phyloP scores from a whole-genome alignment of 2,797 vertebrate species.

The Lutra lutra region DNA sequence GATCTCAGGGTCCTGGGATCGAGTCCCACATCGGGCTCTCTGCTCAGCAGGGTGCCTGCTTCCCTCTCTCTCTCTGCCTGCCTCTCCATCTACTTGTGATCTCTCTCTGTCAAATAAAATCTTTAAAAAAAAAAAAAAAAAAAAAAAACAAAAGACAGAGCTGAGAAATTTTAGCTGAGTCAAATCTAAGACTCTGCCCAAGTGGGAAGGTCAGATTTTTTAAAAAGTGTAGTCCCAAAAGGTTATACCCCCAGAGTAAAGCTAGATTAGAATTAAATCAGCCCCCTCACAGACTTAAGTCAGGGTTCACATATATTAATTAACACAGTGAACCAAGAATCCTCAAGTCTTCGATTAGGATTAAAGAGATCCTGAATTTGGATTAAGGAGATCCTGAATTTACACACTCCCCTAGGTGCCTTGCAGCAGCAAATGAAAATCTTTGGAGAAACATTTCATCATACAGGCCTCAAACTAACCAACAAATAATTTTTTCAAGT shows the following conservation, averaged over 20 bases:
- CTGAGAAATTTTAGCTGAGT: not conserved
- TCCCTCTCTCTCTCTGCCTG: too few species aligned
- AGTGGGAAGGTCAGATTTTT: not conserved
- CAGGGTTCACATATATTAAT: not conserved
- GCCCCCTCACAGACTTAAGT: not conserved
- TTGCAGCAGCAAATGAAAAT: not conserved
- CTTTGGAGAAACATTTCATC: not conserved
- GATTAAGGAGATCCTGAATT: not conserved
- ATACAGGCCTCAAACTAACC: not conserved
- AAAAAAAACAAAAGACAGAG: not conserved
- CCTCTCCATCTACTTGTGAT: too few species aligned
- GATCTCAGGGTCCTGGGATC: too few species aligned
- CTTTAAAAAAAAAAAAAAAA: too few species aligned
- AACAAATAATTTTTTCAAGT: conserved; percentile 7
- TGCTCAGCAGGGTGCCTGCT: too few species aligned
- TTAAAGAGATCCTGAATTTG: not conserved
- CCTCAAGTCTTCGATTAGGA: not conserved
- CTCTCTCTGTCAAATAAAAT: too few species aligned
- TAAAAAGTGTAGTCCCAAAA: not conserved
- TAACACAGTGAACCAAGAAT: not conserved
- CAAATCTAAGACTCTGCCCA: not conserved
- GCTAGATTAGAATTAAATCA: conserved; percentile 8
- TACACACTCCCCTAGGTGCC: not conserved
- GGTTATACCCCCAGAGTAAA: not conserved
- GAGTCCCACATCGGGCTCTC: too few species aligned